Conservation (phyloP, 2,797 vertebrate genomes). For the Acipenser oxyrinchus region DNA sequence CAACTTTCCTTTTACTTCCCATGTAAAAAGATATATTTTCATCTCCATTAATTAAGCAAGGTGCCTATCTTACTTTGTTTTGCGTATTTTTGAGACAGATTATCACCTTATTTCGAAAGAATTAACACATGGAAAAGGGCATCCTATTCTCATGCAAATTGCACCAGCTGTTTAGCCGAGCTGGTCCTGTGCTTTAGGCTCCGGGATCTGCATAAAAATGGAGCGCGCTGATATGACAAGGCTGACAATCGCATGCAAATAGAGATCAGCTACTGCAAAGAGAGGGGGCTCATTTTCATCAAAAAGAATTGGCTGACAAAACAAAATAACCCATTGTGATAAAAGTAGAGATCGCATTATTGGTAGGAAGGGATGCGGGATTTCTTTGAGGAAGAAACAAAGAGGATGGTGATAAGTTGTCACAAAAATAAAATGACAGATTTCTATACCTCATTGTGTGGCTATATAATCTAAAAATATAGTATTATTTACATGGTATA, state of each 20-base stretch:
- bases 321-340: conserved; percentile 59
- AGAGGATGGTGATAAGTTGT: conserved; percentile 26
- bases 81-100: conserved; percentile 50
- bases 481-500: no score
- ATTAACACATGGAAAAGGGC: conserved; percentile 58
- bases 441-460: neutral
- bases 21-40: conserved; percentile 25
- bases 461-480: no score
- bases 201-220: conserved; percentile 62
- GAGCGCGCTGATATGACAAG: conserved; percentile 49
- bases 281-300: conserved; percentile 51
- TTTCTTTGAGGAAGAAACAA: conserved; percentile 34
- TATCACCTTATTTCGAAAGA: conserved; percentile 63
- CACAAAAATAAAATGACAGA: conserved; percentile 8
- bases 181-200: conserved; percentile 45
- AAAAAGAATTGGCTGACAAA: conserved; percentile 69
- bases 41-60: conserved; percentile 27
- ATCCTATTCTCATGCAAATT: conserved; percentile 67
- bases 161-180: conserved; percentile 63
- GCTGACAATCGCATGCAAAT: conserved; percentile 59
- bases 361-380: conserved; percentile 17
- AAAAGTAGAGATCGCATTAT: conserved; percentile 51
- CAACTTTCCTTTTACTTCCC: conserved; percentile 16
- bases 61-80: conserved; percentile 50
- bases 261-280: conserved; percentile 50